Evolutionary conservation across 1,140 invertebrate species (phyloP).

Genomic region (Protaetia brevitarsis): DNA sequence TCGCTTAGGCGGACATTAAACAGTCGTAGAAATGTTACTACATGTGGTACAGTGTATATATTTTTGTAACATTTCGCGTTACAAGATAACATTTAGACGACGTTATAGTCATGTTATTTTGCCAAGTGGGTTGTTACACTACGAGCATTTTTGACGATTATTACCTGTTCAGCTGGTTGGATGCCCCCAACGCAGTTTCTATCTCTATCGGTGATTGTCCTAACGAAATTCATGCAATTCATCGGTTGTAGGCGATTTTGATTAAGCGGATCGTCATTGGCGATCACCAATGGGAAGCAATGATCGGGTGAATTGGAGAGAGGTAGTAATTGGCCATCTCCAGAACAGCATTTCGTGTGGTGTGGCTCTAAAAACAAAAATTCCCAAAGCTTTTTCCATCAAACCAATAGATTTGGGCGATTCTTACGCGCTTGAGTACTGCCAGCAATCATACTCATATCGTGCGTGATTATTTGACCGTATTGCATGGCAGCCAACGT

Average conservation of each 20-base stretch:
- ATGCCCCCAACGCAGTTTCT: conserved; percentile 61
- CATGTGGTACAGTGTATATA: too few species aligned
- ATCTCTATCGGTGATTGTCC: conserved; percentile 70
- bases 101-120: too few species aligned
- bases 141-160: too few species aligned
- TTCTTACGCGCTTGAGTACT: conserved; percentile 69
- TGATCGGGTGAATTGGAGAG: conserved; percentile 51
- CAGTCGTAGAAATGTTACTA: too few species aligned
- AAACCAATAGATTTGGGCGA: too few species aligned
- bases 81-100: too few species aligned
- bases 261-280: conserved; percentile 79
- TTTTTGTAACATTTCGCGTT: too few species aligned
- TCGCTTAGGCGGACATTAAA: too few species aligned
- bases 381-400: too few species aligned
- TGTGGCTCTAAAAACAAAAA: conserved; percentile 57
- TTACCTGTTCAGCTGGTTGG: conserved; percentile 72
- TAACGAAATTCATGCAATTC: conserved; percentile 81
- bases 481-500: conserved; percentile 80
- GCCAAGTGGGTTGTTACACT: too few species aligned
- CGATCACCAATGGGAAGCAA: conserved; percentile 85
- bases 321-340: conserved; percentile 58
- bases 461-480: conserved; percentile 85
- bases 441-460: conserved; percentile 75
- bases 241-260: conserved; percentile 62
- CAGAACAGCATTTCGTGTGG: conserved; percentile 65